Conservation (phyloP, 1,140 invertebrate species). For the Brachionus calyciflorus region DNA sequence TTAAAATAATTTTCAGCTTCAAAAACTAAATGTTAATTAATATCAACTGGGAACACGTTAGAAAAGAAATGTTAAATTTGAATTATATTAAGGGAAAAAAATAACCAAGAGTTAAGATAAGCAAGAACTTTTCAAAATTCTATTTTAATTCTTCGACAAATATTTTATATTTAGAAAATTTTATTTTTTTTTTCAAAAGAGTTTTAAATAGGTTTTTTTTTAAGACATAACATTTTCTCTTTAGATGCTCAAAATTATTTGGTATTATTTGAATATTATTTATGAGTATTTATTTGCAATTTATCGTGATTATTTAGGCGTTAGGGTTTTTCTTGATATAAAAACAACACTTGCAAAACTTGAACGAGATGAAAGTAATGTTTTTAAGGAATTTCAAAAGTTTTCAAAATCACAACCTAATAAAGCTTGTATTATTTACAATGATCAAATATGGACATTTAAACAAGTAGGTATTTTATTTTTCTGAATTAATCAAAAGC, state of each 20-base stretch:
- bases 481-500: background rate
- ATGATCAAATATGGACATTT: constrained; percentile 36
- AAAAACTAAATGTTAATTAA: too few relatives aligned
- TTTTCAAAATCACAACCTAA: background rate
- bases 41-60: too few relatives aligned
- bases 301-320: constrained; percentile 8
- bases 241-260: background rate
- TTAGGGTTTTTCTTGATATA: background rate
- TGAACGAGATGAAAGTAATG: background rate
- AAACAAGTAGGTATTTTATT: constrained; percentile 2
- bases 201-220: too few relatives aligned
- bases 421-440: constrained; percentile 24
- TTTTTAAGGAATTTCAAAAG: constrained; percentile 7
- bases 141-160: too few relatives aligned
- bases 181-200: too few relatives aligned
- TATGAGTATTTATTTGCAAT: background rate
- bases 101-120: too few relatives aligned
- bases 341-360: background rate
- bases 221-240: background rate
- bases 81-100: too few relatives aligned
- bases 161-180: too few relatives aligned
- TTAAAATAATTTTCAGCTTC: too few relatives aligned
- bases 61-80: too few relatives aligned
- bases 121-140: too few relatives aligned
- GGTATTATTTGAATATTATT: background rate